Percentiles rank a stretch among this genome's conserved stretches.
Conservation (phyloP, 2,113 vertebrate genomes). For the Hyperoodon ampullatus region DNA sequence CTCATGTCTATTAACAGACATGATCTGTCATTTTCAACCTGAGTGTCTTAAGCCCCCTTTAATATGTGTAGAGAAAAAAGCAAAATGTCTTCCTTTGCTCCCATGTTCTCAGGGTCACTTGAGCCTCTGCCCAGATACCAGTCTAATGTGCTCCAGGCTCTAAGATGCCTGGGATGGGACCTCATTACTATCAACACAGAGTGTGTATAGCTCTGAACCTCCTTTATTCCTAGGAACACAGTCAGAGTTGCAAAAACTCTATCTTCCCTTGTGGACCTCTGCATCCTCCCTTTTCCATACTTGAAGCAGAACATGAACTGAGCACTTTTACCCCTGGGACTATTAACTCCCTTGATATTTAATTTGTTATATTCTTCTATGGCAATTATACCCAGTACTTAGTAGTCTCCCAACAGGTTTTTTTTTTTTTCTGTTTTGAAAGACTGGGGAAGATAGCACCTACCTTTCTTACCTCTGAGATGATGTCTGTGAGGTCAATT, state of each 20-base stretch:
- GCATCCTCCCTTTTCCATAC: too few species aligned
- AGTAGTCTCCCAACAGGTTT: background rate
- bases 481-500: background rate
- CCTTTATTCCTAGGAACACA: accelerated
- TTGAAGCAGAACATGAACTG: background rate
- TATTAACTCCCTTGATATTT: background rate
- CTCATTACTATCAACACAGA: background rate
- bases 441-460: background rate
- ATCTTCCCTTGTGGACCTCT: background rate
- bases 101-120: background rate
- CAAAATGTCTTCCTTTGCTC: background rate
- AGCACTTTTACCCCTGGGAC: background rate
- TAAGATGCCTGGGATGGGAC: background rate
- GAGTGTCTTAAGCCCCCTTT: background rate
- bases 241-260: background rate
- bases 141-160: background rate
- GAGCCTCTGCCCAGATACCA: background rate
- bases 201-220: accelerated
- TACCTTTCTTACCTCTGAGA: background rate
- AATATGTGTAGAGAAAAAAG: background rate
- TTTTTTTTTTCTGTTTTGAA: background rate
- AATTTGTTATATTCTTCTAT: background rate
- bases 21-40: background rate
- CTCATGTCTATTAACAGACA: background rate
- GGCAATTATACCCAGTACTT: background rate